A percentile compares a stretch with the other conserved stretches of the same genome.
Conservation (phyloP, 2,888 invertebrate species). For the Machimus rusticus region DNA sequence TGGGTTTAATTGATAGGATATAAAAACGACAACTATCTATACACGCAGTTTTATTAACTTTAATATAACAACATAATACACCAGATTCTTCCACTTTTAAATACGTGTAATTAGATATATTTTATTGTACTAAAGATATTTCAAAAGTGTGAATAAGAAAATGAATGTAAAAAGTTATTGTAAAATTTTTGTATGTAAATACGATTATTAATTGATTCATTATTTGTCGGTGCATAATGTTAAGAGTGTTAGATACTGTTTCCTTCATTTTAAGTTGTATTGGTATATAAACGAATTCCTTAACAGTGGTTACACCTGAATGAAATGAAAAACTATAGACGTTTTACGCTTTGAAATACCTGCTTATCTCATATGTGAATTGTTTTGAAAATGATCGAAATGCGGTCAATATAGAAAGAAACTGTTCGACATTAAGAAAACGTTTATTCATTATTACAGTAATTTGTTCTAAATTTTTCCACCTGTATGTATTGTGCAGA, state of each 20-base stretch:
- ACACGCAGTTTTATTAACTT: conserved; percentile 46
- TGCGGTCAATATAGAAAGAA: neutral
- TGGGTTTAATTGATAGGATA: neutral
- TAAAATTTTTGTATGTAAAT: conserved; percentile 38
- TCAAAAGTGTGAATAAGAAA: conserved; percentile 33
- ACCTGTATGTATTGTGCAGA: neutral
- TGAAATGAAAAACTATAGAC: neutral
- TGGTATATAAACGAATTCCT: neutral
- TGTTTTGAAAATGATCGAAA: neutral
- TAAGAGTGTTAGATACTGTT: conserved; percentile 11
- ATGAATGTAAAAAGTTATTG: conserved; percentile 33
- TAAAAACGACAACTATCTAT: conserved; percentile 3
- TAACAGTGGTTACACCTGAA: neutral
- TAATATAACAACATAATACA: conserved; percentile 47
- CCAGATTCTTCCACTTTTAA: conserved; percentile 40
- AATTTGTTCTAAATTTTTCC: neutral
- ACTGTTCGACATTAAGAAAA: neutral
- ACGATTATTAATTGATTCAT: conserved; percentile 34
- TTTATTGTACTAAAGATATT: conserved; percentile 36
- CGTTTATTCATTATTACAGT: neutral
- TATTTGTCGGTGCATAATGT: conserved; percentile 34
- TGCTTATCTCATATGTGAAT: neutral
- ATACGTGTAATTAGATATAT: conserved; percentile 30
- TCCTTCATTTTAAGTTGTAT: neutral
- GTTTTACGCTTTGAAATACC: neutral